These are phyloP conservation scores for Allacma fusca DNA, from an alignment of 2,888 invertebrate species.

Conservation along the genomic window DNA sequence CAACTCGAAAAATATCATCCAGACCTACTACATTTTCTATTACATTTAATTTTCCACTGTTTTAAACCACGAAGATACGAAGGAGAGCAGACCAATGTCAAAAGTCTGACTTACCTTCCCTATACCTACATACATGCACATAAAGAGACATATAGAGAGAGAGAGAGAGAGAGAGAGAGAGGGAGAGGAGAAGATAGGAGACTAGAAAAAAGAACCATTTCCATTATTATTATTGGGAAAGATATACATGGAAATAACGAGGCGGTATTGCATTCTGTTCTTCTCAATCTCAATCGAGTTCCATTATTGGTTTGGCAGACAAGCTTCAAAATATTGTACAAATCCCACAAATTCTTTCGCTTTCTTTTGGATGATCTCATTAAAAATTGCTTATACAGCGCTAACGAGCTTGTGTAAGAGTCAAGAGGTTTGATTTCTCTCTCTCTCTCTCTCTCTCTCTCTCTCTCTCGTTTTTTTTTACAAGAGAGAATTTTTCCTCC, in stretches of 20 bases:
- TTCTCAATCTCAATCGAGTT: background rate
- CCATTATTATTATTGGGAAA: too few species aligned
- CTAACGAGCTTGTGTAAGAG: slow-evolving; percentile 43
- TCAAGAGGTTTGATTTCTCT: slow-evolving; percentile 45
- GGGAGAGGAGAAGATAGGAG: background rate
- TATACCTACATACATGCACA: background rate
- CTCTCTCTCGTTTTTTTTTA: background rate
- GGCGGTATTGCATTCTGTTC: background rate
- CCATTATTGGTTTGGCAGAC: background rate
- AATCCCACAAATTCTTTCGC: slow-evolving; percentile 36
- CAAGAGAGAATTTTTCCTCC: background rate
- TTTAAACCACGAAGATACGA: slow-evolving; percentile 20
- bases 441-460: slow-evolving; percentile 18
- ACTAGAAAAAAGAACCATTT: background rate
- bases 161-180: background rate
- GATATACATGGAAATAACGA: background rate
- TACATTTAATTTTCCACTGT: slow-evolving; percentile 38
- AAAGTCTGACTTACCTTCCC: too few species aligned
- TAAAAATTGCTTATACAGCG: slow-evolving; percentile 35
- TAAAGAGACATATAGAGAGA: background rate
- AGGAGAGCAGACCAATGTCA: background rate
- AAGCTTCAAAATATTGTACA: background rate
- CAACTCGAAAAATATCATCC: slow-evolving; percentile 2
- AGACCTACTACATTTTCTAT: background rate
- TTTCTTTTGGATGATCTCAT: slow-evolving; percentile 46